Base-by-base conservation (phyloP, 2,797 vertebrate species). In the Hozukius guyotensis region DNA sequence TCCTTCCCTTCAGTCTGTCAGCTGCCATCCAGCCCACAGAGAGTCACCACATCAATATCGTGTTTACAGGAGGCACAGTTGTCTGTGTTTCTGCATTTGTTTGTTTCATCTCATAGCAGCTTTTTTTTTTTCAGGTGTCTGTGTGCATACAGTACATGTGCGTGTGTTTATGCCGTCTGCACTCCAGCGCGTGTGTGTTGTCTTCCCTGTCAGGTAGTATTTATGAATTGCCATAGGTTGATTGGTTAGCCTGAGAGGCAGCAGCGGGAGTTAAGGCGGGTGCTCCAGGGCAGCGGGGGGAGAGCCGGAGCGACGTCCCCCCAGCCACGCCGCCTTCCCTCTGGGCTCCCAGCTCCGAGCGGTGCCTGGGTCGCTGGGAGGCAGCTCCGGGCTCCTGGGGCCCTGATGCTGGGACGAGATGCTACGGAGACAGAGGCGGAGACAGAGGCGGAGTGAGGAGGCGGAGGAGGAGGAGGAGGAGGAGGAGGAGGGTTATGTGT, bases 331-430 rank as follows among this genome's bases (percentile, higher is more conserved):
- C 4, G 31, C 68, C 75, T 87, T 83, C 81, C 92, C 90, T 81
- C 77, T 84, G 90, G 89, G 90, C 86, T 84, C 78, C 72, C 72
- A 75, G 82, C 87, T 92, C 82, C 5, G 62, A 90, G 89, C 65
- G 8, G 66, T 84, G 87, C 82, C 82, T 81, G 36, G 75, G 71
- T 86, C 57, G 88, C 90, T 91, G 66, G 66, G 82, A 88, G 88
- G 87, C 64, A 78, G 70, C 89, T 78, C 75, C 64, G 36, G 75
- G 89, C 85, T 84, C 89, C 80, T 32, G 80, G 76, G 81, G 82
- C 75, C 70, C 71, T 69, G 74, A 75, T 61, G 77, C 84, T 79
- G 52, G 63, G 84, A 69, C 55, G 67, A 84, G 82, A 89, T 74
- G 75, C 81, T 86, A 73, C 59, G 72, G 87, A 92, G 78, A 80